Evolutionary conservation across 1,140 invertebrate genomes (phyloP), one percentile per base, ranked within the genome.

Genomic region (Brachionus rubens): DNA sequence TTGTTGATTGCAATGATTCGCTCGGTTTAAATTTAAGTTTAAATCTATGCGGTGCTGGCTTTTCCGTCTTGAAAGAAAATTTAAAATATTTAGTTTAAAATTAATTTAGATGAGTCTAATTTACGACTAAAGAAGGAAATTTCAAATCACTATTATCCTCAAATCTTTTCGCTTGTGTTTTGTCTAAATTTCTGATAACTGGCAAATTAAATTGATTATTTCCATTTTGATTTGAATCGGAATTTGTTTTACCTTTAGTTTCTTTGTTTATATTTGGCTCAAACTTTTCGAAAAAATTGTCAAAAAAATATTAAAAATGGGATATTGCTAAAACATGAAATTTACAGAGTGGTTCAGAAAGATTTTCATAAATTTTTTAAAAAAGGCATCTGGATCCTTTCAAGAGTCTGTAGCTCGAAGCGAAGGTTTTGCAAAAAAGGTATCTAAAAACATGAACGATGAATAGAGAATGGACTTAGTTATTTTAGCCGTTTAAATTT

Each of bases 51-150:
- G 68, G 68, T 41, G 46, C 36, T 16, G 26, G 46, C 26, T 72
- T 72, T 30, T 72, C 68, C 4, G 43, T 72, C 68, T 72, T 16
- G 30, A 67, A 24, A 1, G 40, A 19, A 36, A 36, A 41, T 54
- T 30, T 54, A 36, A 0, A 33, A 59, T 21, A 33, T 33, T 3
- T 33, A 54, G 12, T 26, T 19, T n/a, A 36, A 36, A 36, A n/a
- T 30, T 16, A 36, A 36, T 21, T 24, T 41, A 65, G 30, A 0
- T 24, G 12, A 46, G 43, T 54, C 7, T 41, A 28, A 52, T 12
- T 50, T 33, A 72, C 68, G 16, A 72, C 68, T 72, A 72, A 72
- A 19, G 68, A 72, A 0, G 68, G 68, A 48, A 72, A 54, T 72
- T 72, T 72, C 16, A 50, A 54, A 72, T 72, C 46, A 4, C 24